phyloP scores from a whole-genome alignment of 2,113 vertebrate genomes.

The Anas platyrhynchos region DNA sequence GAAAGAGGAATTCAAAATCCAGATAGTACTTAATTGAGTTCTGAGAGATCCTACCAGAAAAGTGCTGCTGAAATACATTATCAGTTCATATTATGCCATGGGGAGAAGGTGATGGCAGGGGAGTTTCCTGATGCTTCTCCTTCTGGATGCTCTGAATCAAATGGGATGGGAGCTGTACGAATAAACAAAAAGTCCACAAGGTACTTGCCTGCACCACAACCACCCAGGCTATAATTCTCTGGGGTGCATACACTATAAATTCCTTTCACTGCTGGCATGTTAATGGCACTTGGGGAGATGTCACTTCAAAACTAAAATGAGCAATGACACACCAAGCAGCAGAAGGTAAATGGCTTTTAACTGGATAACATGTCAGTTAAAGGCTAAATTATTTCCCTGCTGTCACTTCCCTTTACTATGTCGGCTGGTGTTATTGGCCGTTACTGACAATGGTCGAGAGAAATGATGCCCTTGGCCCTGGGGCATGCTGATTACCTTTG shows the following conservation, averaged over 20 bases:
- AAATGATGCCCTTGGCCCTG: conserved; percentile 52
- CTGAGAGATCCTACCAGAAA: not conserved
- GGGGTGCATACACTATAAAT: not conserved
- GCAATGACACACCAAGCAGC: conserved; percentile 58
- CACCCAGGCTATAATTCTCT: not conserved
- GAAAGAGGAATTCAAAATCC: not conserved
- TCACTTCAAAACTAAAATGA: conserved; percentile 65
- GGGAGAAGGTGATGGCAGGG: not conserved
- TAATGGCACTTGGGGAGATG: conserved; percentile 52
- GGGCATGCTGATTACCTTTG: conserved; percentile 10
- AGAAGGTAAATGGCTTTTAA: conserved; percentile 77
- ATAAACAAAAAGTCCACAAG: not conserved
- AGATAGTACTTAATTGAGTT: not conserved
- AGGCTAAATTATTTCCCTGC: conserved; percentile 72
- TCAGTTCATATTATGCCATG: not conserved
- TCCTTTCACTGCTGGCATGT: not conserved
- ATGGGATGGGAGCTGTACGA: not conserved
- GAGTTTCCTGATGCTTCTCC: not conserved
- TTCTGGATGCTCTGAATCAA: not conserved
- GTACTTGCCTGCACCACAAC: not conserved
- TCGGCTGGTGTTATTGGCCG: not conserved
- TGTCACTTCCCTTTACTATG: conserved; percentile 67
- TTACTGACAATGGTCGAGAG: conserved; percentile 11
- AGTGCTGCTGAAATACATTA: not conserved
- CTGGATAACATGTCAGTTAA: conserved; percentile 71